A percentile compares a stretch with the other conserved stretches of the same genome.
Evolutionary conservation across 2,888 invertebrate genomes (phyloP).

Genomic region (Ochropleura plecta): DNA sequence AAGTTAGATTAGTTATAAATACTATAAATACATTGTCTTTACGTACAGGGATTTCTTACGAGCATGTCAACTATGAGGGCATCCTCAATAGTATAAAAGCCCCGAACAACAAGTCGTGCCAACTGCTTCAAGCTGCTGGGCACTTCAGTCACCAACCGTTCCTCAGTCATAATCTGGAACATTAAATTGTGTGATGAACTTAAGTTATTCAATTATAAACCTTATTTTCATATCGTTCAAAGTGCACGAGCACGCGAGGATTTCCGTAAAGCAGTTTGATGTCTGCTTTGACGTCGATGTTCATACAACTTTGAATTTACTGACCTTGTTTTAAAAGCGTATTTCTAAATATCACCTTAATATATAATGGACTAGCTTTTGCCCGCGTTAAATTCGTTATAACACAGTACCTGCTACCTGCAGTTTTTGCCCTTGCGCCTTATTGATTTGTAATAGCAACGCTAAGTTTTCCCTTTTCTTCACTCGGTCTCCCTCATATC

Average conservation of each 20-base stretch:
- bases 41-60: conserved; percentile 97
- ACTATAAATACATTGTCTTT: neutral
- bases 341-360: neutral
- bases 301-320: neutral
- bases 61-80: conserved; percentile 98
- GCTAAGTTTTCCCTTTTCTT: no score
- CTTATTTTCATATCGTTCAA: neutral
- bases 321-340: neutral
- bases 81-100: conserved; percentile 98
- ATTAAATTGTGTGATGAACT: conserved; percentile 8
- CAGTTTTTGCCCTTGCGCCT: no score
- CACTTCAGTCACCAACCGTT: conserved; percentile 96
- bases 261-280: neutral
- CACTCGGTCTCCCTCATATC: no score
- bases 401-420: no score
- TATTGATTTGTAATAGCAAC: no score
- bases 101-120: conserved; percentile 97
- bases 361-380: no score
- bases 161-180: conserved; percentile 91
- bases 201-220: conserved; percentile 12
- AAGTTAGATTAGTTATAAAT: neutral
- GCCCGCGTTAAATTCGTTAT: no score
- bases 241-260: neutral
- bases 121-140: conserved; percentile 98
- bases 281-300: neutral